Evolutionary conservation across 2,113 vertebrate genomes (phyloP).

Genomic region (Notechis scutatus): DNA sequence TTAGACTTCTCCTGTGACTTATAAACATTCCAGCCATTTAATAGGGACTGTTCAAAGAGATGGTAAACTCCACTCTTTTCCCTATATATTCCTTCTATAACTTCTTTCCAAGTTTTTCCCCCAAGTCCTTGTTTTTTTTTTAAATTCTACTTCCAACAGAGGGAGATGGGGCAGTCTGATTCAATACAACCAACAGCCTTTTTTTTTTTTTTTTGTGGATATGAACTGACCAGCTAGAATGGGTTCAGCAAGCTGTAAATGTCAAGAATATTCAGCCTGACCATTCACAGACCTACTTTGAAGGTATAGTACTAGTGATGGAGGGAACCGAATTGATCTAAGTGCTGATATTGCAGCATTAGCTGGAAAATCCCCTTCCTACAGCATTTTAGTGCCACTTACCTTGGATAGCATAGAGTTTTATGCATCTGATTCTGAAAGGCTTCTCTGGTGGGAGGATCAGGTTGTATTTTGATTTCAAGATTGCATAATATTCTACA

Average conservation of each 20-base stretch:
- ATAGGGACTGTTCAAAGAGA: neutral
- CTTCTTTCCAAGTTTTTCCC: neutral
- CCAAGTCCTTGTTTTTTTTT: neutral
- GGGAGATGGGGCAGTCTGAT: neutral
- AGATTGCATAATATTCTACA: slow-evolving; percentile 87
- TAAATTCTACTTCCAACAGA: neutral
- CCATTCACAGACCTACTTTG: neutral
- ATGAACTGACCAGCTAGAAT: neutral
- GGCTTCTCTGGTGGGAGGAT: slow-evolving; percentile 78
- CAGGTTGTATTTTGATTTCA: slow-evolving; percentile 82
- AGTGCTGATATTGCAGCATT: neutral
- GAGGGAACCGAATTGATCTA: neutral
- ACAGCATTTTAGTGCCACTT: slow-evolving; percentile 48
- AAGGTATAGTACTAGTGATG: neutral
- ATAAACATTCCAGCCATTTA: neutral
- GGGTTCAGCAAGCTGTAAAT: neutral
- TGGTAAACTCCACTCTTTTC: neutral
- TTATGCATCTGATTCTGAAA: slow-evolving; percentile 79
- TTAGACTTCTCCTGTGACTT: neutral
- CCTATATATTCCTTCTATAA: neutral
- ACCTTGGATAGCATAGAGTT: slow-evolving; percentile 87
- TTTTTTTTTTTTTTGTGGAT: neutral
- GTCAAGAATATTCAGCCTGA: neutral
- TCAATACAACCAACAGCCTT: neutral
- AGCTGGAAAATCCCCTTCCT: neutral